Conservation (phyloP, 2,888 invertebrate genomes). For the Temnothorax unifasciatus region DNA sequence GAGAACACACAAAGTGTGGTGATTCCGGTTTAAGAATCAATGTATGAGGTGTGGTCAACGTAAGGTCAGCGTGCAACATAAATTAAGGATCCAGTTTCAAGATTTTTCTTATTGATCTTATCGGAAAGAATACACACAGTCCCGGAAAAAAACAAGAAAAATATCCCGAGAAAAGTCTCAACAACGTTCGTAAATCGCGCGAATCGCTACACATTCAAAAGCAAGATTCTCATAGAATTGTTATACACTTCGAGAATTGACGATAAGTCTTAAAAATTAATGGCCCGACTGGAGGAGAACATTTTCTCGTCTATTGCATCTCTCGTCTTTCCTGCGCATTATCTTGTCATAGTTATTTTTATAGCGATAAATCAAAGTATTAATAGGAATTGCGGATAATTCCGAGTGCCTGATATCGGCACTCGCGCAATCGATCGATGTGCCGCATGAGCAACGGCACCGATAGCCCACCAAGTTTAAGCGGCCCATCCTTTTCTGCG, state of each 20-base stretch:
- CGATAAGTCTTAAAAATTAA: neutral
- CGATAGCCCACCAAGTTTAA: neutral
- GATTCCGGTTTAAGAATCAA: neutral
- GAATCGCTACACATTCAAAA: neutral
- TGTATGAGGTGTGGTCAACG: neutral
- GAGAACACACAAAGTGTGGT: too few relatives aligned
- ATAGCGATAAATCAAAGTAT: neutral
- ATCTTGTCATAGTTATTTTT: neutral
- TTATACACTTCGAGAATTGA: neutral
- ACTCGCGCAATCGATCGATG: slow-evolving; percentile 1
- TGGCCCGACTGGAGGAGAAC: neutral
- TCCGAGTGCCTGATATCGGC: neutral
- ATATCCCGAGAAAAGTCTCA: neutral
- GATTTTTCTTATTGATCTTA: neutral
- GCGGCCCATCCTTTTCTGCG: neutral
- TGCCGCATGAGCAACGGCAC: neutral
- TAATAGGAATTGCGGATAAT: neutral
- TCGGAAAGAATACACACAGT: neutral
- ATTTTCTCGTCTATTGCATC: too few relatives aligned
- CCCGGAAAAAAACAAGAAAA: neutral
- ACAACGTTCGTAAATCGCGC: neutral
- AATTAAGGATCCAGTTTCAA: neutral
- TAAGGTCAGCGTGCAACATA: neutral
- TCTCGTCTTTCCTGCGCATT: neutral
- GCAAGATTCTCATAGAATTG: neutral